Conservation (phyloP, 2,888 invertebrate species). For the Brassicogethes aeneus region DNA sequence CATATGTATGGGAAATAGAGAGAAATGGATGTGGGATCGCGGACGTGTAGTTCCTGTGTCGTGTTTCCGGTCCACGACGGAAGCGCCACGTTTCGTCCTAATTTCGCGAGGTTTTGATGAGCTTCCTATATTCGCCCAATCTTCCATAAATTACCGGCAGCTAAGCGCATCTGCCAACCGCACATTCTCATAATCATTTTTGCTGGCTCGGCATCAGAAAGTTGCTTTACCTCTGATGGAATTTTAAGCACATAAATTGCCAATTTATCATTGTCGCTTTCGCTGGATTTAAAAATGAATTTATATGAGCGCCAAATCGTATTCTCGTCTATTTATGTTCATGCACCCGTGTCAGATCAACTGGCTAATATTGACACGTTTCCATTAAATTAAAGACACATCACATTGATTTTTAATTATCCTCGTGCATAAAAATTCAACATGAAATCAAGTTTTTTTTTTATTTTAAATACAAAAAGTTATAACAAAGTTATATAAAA, state of each 20-base stretch:
- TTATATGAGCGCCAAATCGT: constrained; percentile 16
- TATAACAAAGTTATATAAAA: too few relatives aligned
- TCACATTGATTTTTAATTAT: not conserved
- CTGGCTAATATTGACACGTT: not conserved
- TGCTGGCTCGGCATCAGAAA: constrained; percentile 17
- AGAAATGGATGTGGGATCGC: too few relatives aligned
- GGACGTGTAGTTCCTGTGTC: too few relatives aligned
- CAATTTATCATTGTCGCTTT: constrained; percentile 20
- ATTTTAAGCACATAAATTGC: constrained; percentile 21
- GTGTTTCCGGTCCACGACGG: too few relatives aligned
- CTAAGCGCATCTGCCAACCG: constrained; percentile 1
- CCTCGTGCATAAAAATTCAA: not conserved
- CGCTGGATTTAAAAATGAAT: constrained; percentile 17
- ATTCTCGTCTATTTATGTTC: too few relatives aligned
- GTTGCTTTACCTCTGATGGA: constrained; percentile 15
- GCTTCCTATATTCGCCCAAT: constrained; percentile 33
- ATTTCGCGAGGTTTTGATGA: constrained; percentile 33
- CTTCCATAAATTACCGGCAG: constrained; percentile 31
- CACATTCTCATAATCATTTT: constrained; percentile 11
- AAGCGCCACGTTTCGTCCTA: constrained; percentile 19
- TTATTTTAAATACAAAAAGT: too few relatives aligned
- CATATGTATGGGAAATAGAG: too few relatives aligned
- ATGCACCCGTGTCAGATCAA: not conserved
- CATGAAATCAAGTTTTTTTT: too few relatives aligned
- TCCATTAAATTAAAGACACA: not conserved